Evolutionary conservation across 2,113 vertebrate species (phyloP).

Genomic region (Axis porcinus): DNA sequence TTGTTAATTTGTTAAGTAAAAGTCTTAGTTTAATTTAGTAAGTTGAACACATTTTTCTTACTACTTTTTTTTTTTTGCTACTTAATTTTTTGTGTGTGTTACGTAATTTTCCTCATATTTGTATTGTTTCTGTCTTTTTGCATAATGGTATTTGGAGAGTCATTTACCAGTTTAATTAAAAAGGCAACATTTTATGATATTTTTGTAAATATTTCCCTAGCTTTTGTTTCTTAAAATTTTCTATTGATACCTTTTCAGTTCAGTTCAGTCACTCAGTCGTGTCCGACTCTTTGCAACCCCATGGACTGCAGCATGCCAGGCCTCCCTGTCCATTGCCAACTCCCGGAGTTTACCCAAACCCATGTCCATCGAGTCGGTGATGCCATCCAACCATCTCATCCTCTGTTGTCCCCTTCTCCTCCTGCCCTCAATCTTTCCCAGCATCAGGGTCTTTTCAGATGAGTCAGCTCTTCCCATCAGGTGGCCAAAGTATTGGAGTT

Average conservation of each 20-base stretch:
- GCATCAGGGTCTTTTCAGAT: background rate
- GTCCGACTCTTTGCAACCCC: rapidly evolving
- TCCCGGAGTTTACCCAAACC: rapidly evolving
- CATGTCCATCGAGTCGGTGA: background rate
- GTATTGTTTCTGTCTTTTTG: background rate
- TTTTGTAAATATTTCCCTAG: background rate
- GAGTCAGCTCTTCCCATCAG: background rate
- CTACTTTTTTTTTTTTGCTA: background rate
- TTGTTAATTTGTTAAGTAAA: background rate
- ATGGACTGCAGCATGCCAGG: background rate
- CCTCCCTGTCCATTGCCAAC: background rate
- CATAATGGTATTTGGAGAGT: background rate
- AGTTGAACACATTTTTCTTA: background rate
- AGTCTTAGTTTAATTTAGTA: background rate
- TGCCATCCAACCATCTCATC: background rate
- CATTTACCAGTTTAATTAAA: background rate
- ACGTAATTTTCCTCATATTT: background rate
- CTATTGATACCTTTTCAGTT: background rate
- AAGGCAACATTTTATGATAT: background rate
- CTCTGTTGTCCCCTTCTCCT: background rate
- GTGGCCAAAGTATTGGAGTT: background rate
- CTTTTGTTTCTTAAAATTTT: background rate
- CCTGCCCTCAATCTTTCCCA: background rate
- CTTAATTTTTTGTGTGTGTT: background rate
- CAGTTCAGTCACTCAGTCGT: rapidly evolving